Conservation (phyloP, 2,888 invertebrate species). For the Prionchulus punctatus region DNA sequence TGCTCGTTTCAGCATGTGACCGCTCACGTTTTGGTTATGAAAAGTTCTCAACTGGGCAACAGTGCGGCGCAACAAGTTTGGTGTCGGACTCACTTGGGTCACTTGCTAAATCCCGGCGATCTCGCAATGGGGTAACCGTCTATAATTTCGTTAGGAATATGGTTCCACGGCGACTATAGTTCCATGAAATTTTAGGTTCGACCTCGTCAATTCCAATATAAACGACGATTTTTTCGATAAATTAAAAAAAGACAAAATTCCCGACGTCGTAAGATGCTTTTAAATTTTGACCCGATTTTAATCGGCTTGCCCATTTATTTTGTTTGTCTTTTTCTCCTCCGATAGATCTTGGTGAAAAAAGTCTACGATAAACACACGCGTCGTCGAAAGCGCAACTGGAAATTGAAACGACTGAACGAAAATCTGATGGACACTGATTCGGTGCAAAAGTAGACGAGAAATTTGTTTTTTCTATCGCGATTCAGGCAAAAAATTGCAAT, state of each 20-base stretch:
- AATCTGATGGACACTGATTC: slow-evolving; percentile 35
- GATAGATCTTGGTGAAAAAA: slow-evolving; percentile 71
- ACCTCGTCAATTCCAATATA: slow-evolving; percentile 70
- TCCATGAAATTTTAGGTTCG: slow-evolving; percentile 49
- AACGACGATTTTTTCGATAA: slow-evolving; percentile 78
- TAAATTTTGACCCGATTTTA: too few relatives aligned
- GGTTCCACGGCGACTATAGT: not conserved
- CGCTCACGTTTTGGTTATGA: slow-evolving; percentile 83
- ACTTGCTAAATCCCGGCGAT: slow-evolving; percentile 78
- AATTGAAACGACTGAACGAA: slow-evolving; percentile 62
- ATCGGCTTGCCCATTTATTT: too few relatives aligned
- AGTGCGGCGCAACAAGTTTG: slow-evolving; percentile 51
- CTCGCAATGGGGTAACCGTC: slow-evolving; percentile 66
- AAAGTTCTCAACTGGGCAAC: slow-evolving; percentile 50
- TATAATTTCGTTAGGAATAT: not conserved
- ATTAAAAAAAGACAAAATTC: slow-evolving; percentile 47
- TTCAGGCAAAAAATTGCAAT: slow-evolving; percentile 22
- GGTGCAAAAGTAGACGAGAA: slow-evolving; percentile 32
- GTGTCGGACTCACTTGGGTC: slow-evolving; percentile 79
- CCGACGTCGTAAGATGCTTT: slow-evolving; percentile 62
- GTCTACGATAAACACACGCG: slow-evolving; percentile 44
- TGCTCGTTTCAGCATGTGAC: slow-evolving; percentile 50
- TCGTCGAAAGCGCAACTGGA: slow-evolving; percentile 47
- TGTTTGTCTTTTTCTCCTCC: too few relatives aligned
- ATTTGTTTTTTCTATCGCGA: slow-evolving; percentile 14